Conservation (phyloP, 2,797 vertebrate genomes). For the Myripristis murdjan region DNA sequence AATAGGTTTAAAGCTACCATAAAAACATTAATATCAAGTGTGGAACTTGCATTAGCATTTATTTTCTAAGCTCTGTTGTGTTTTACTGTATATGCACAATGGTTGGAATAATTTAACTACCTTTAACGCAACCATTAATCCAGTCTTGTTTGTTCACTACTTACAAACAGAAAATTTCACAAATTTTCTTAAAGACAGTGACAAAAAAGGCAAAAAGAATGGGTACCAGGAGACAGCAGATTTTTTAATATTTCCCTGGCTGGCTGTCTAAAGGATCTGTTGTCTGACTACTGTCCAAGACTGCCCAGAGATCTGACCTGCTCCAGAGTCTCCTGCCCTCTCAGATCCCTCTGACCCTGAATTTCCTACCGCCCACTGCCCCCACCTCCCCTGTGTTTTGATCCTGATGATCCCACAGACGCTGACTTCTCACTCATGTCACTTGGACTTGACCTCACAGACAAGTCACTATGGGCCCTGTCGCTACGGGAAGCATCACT, state of each 20-base stretch:
- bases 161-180: neutral
- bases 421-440: conserved; percentile 67
- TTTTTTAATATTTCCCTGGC: neutral
- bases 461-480: conserved; percentile 39
- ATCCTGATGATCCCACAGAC: conserved; percentile 57
- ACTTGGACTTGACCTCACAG: conserved; percentile 60
- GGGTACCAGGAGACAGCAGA: neutral
- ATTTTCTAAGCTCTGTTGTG: neutral
- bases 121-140: neutral
- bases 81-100: neutral
- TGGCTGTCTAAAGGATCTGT: conserved; percentile 54
- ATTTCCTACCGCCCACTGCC: conserved; percentile 26
- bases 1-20: neutral
- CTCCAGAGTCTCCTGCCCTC: conserved; percentile 37
- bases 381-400: conserved; percentile 28
- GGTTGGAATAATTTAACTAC: neutral
- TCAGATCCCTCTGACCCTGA: conserved; percentile 51
- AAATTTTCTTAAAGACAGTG: neutral
- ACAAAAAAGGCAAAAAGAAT: neutral
- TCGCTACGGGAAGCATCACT: conserved; percentile 52
- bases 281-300: conserved; percentile 46
- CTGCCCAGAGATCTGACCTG: conserved; percentile 47
- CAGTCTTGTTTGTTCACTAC: neutral
- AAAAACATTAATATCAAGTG: neutral
- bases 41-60: neutral